These are phyloP conservation scores for Pseudocheirus occidentalis DNA, from an alignment of 2,797 vertebrate genomes.

Conservation along the genomic window DNA sequence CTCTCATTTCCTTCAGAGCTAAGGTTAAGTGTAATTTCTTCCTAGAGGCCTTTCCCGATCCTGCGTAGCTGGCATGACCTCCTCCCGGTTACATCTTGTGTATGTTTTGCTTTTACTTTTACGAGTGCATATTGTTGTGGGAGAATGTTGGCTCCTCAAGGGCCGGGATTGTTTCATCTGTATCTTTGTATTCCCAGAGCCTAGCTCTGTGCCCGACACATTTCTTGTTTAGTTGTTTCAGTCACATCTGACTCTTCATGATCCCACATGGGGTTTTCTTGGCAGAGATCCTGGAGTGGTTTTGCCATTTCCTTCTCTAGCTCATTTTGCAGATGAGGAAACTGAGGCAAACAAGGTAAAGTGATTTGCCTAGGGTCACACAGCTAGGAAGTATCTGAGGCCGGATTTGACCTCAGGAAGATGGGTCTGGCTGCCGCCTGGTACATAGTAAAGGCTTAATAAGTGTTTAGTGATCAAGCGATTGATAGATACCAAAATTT, in stretches of 20 bases:
- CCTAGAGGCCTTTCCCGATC: neutral
- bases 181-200: neutral
- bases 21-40: neutral
- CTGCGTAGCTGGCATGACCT: neutral
- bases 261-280: neutral
- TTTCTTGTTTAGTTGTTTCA: neutral
- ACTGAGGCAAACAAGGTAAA: neutral
- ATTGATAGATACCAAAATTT: neutral
- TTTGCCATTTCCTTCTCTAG: neutral
- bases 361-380: neutral
- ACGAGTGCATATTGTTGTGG: neutral
- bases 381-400: neutral
- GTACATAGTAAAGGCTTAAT: neutral
- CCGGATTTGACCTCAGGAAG: neutral
- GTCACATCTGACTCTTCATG: neutral
- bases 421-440: neutral
- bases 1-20: neutral
- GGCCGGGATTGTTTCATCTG: neutral
- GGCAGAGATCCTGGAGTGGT: neutral
- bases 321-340: neutral
- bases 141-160: neutral
- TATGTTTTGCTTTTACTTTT: neutral
- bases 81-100: rapidly evolving
- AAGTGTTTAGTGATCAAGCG: neutral
- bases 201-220: neutral